Conservation (phyloP, 2,888 invertebrate genomes). For the Nasonia oneida region DNA sequence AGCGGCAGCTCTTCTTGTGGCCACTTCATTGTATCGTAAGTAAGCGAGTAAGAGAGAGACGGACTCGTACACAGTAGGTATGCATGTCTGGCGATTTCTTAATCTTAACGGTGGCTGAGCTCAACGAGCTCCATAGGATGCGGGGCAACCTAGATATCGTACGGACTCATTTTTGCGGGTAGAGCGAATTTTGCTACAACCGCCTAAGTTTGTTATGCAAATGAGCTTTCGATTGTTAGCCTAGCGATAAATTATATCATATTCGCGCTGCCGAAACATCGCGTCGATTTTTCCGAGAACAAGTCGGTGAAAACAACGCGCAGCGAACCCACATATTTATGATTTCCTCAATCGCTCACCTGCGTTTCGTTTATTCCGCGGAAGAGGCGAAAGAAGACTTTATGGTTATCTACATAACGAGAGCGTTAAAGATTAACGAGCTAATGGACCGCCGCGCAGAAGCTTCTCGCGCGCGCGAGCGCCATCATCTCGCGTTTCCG, state of each 20-base stretch:
- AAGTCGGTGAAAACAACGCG: not conserved
- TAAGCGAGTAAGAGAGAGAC: not conserved
- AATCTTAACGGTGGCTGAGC: slow-evolving; percentile 52
- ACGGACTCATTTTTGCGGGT: no score
- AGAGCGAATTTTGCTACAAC: no score
- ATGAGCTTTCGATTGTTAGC: slow-evolving; percentile 1
- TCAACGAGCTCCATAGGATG: not conserved
- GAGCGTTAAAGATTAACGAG: slow-evolving; percentile 63
- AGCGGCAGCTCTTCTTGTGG: slow-evolving; percentile 4
- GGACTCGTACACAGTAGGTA: slow-evolving; percentile 29
- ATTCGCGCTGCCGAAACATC: not conserved
- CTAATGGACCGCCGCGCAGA: slow-evolving; percentile 53
- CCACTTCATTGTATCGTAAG: not conserved
- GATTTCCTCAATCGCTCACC: slow-evolving; percentile 50
- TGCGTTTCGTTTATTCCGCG: slow-evolving; percentile 31
- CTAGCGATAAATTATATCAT: not conserved
- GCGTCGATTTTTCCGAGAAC: slow-evolving; percentile 14
- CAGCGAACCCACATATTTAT: slow-evolving; percentile 36
- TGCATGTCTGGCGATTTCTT: slow-evolving; percentile 52
- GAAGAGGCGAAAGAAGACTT: slow-evolving; percentile 59
- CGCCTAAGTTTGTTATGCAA: not conserved
- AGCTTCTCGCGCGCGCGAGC: slow-evolving; percentile 5
- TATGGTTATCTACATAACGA: slow-evolving; percentile 60
- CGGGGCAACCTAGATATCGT: not conserved
- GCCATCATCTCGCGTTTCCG: slow-evolving; percentile 53